A percentile compares a stretch with the other conserved stretches of the same genome.
Conservation (phyloP, 2,113 vertebrate species). For the Turdus rufiventris region DNA sequence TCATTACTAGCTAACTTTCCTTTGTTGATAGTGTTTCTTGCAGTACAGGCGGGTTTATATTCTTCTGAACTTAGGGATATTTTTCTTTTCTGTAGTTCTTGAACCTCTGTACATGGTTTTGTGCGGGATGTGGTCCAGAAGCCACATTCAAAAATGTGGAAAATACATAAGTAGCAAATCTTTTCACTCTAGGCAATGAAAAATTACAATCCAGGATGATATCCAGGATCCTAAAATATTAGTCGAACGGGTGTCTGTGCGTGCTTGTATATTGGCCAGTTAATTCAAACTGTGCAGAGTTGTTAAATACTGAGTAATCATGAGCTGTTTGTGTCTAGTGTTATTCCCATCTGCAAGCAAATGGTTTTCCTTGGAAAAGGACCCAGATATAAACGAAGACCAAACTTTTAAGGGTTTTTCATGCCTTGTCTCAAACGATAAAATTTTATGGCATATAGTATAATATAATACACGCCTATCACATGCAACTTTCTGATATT, state of each 20-base stretch:
- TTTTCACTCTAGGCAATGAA: constrained; percentile 6
- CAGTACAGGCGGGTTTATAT: not conserved
- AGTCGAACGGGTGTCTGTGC: not conserved
- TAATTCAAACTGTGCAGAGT: not conserved
- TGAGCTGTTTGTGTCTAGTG: not conserved
- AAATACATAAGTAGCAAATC: not conserved
- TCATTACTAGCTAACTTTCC: constrained; percentile 5
- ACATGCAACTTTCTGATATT: not conserved
- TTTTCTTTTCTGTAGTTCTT: not conserved
- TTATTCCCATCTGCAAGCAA: not conserved
- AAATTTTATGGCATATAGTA: not conserved
- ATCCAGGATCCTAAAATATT: constrained; percentile 17
- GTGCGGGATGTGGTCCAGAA: not conserved
- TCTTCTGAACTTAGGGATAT: not conserved
- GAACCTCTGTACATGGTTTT: not conserved
- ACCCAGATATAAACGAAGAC: not conserved
- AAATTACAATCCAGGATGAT: not conserved
- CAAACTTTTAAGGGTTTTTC: constrained; percentile 3
- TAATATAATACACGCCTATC: not conserved
- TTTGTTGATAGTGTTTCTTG: not conserved
- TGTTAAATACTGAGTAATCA: not conserved
- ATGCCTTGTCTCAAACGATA: not conserved
- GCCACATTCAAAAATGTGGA: not conserved
- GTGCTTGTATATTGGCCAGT: not conserved
- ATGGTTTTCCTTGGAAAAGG: not conserved